Evolutionary conservation across 2,797 vertebrate species (phyloP), one percentile per base, ranked within the genome.

Genomic region (Spizella passerina): DNA sequence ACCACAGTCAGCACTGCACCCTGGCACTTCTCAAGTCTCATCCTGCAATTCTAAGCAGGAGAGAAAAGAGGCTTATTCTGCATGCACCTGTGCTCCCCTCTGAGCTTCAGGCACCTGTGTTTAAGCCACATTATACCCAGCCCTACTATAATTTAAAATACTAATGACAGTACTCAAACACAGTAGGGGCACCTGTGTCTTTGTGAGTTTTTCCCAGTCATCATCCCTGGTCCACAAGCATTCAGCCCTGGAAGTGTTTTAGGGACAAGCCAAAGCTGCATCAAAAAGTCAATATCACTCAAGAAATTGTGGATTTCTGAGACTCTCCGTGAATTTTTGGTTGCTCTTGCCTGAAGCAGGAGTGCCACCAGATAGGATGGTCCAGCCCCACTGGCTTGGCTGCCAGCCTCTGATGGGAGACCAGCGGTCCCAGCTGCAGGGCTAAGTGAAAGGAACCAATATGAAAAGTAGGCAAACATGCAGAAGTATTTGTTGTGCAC

Each of bases 161-260:
- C 10, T 56, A 50, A 20, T 4, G 2, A 20, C 5, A 1, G n/a
- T n/a, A n/a, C n/a, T n/a, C n/a, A n/a, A n/a, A n/a, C n/a, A n/a
- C n/a, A n/a, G 6, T 32, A 24, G 10, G 9, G 12, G 3, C 1
- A 4, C 30, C 0, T 19, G 36, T 23, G 9, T 30, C 18, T 70
- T 26, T 52, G 20, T 53, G 43, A 82, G 23, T 71, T 88, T 79
- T 75, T 13, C 27, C 27, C 36, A 27, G 12, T 44, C 41, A 15
- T 64, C 20, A 10, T 24, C 17, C 36, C 22, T 53, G 29, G n/a
- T n/a, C 29, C 36, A 15, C 13, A 30, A 52, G 7, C 17, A 44
- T 14, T 57, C 44, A 79, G 14, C 14, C 47, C 50, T 24, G 34
- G 30, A 92, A 90, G 72, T 18, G 6, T 83, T 81, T 34, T 14